Evolutionary conservation across 2,888 invertebrate species (phyloP).

Genomic region (Epistrophe eligans): DNA sequence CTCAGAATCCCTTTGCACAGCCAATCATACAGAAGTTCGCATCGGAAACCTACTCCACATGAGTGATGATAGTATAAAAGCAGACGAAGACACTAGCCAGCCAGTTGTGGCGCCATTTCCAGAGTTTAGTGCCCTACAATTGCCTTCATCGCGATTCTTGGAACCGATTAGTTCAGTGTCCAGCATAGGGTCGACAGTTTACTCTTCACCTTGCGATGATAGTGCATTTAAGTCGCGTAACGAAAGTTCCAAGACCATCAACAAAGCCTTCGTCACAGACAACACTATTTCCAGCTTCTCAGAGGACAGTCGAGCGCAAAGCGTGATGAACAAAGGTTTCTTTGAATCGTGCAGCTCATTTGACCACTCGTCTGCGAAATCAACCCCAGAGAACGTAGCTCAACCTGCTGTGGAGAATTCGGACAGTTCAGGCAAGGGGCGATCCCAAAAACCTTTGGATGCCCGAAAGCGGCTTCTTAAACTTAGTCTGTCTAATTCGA

Average conservation of each 20-base stretch:
- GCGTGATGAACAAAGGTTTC: constrained; percentile 64
- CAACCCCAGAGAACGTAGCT: constrained; percentile 66
- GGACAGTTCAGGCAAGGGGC: constrained; percentile 86
- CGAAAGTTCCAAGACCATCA: constrained; percentile 60
- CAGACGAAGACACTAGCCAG: constrained; percentile 27
- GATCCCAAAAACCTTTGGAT: constrained; percentile 77
- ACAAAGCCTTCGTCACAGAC: constrained; percentile 63
- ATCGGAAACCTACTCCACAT: constrained; percentile 61
- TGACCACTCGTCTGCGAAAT: constrained; percentile 57
- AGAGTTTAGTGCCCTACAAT: constrained; percentile 51
- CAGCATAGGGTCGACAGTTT: constrained; percentile 40
- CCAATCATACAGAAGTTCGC: constrained; percentile 47
- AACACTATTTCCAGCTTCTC: constrained; percentile 58
- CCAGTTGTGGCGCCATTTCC: not conserved
- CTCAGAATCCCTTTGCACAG: not conserved
- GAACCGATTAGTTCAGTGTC: constrained; percentile 63
- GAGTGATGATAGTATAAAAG: constrained; percentile 66
- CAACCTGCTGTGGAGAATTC: constrained; percentile 64
- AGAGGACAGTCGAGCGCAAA: constrained; percentile 54
- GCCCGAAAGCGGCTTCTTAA: constrained; percentile 78
- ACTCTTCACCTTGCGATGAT: constrained; percentile 49
- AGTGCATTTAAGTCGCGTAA: constrained; percentile 64
- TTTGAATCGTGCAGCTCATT: constrained; percentile 58
- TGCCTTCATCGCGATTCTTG: constrained; percentile 52
- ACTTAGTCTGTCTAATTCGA: constrained; percentile 78